These are phyloP conservation scores for Drosophila biarmipes DNA, from an alignment of 1,140 invertebrate genomes.

Conservation along the genomic window DNA sequence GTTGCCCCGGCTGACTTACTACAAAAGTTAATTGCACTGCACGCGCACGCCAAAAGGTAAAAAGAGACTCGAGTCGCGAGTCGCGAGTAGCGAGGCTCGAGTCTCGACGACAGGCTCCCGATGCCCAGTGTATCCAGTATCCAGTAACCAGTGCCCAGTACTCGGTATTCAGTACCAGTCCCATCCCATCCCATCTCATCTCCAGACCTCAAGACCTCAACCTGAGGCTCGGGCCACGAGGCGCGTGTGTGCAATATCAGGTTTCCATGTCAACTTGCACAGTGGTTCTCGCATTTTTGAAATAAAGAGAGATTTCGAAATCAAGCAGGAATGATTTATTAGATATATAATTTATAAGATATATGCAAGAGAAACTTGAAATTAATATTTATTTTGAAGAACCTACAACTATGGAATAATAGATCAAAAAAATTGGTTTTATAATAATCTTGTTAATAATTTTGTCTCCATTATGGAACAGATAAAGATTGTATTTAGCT, in stretches of 20 bases:
- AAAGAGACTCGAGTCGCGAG: conserved; percentile 15
- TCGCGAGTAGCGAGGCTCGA: conserved; percentile 4
- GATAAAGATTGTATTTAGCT: too few relatives aligned
- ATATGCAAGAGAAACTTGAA: too few relatives aligned
- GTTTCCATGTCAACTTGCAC: conserved; percentile 73
- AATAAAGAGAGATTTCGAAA: too few relatives aligned
- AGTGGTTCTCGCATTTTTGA: too few relatives aligned
- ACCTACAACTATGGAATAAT: too few relatives aligned
- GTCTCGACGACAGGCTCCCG: conserved; percentile 33
- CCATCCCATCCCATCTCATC: conserved; percentile 1
- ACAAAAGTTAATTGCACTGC: conserved; percentile 82
- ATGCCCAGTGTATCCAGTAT: conserved; percentile 8
- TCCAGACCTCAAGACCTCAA: conserved; percentile 18
- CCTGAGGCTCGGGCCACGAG: conserved; percentile 30
- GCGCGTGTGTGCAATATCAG: conserved; percentile 78
- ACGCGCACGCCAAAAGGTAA: conserved; percentile 73
- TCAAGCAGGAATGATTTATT: background rate
- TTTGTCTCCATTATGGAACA: too few relatives aligned
- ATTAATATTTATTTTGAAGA: too few relatives aligned
- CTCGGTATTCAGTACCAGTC: conserved; percentile 6
- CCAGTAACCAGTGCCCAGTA: background rate
- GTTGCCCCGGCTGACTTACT: conserved; percentile 73
- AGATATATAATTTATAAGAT: too few relatives aligned
- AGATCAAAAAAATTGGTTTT: too few relatives aligned
- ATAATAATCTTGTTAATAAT: too few relatives aligned